Base-by-base conservation (phyloP, 1,140 invertebrate genomes). In the Radopholus similis region DNA sequence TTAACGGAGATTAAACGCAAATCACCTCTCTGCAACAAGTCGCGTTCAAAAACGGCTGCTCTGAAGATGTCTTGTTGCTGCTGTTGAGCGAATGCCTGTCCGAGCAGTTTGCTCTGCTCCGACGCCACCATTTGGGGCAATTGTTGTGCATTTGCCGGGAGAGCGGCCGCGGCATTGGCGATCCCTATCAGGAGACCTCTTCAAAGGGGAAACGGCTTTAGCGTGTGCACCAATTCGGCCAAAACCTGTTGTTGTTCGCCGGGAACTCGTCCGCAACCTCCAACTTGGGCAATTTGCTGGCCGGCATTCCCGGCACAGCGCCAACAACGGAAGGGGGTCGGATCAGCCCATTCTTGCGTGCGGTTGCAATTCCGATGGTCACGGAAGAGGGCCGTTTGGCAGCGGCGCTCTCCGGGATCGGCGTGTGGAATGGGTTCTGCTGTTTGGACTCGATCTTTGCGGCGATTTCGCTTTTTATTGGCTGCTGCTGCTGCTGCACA, bases 351-450 rank as follows among this genome's bases (percentile, higher is more conserved):
- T 60, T 60, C 28, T 38, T 32, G 28, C 44, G 57, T 15, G 13
- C 37, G 8, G 40, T 30, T 26, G 58, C 58, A 47, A 62, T 62
- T 11, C 58, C 58, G 28, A 62, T 62, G 30, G 58, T 49, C 28
- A 40, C 58, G 6, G 58, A 62, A 11, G 58, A 23, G 18, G 40
- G 58, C 18, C 49, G 42, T 28, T 47, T 62, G 13, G 28, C 40
- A 21, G 1, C 15, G 49, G 1, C 38, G 40, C 8, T 18, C 34
- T 35, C 42, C 18, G 21, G 9, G 15, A 15, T 53, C 6, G 28
- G 28, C 26, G 13, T 53, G 13, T 18, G 13, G 13, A 2, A 3
- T 15, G 15, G 28, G 26, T 53, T 49, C 44, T 49, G 21, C 44
- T 5, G 18, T 23, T 47, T 47, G 2, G 21, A 23, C 8, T 49